Conservation (phyloP, 2,113 vertebrate genomes). For the Porphyrio hochstetteri region DNA sequence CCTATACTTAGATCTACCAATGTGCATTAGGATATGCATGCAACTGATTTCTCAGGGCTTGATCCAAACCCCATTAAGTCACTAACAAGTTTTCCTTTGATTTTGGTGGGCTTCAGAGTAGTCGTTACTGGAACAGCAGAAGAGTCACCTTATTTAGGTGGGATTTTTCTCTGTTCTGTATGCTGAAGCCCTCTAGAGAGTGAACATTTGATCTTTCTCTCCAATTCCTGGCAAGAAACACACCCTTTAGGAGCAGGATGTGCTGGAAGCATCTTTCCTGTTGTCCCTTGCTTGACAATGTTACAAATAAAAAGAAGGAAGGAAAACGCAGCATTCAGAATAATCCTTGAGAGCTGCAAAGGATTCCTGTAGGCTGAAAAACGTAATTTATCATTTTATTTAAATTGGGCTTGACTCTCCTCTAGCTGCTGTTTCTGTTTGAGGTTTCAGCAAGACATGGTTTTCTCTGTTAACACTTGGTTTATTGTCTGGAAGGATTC, state of each 20-base stretch:
- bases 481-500: neutral
- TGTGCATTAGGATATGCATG: slow-evolving; percentile 7
- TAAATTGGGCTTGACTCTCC: neutral
- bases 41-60: neutral
- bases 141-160: neutral
- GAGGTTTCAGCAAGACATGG: neutral
- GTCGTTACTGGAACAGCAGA: neutral
- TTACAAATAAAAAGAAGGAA: neutral
- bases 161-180: neutral
- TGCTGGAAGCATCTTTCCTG: neutral
- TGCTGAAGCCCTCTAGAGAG: neutral
- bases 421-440: neutral
- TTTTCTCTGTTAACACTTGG: neutral
- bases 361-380: neutral
- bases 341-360: neutral
- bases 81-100: neutral
- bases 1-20: slow-evolving; percentile 7
- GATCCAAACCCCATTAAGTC: neutral
- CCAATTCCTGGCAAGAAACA: neutral
- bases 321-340: neutral
- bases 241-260: neutral
- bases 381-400: neutral
- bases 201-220: neutral
- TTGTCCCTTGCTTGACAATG: neutral
- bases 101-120: neutral